Base-by-base conservation (phyloP, 2,797 vertebrate species). In the Sphenodon punctatus region DNA sequence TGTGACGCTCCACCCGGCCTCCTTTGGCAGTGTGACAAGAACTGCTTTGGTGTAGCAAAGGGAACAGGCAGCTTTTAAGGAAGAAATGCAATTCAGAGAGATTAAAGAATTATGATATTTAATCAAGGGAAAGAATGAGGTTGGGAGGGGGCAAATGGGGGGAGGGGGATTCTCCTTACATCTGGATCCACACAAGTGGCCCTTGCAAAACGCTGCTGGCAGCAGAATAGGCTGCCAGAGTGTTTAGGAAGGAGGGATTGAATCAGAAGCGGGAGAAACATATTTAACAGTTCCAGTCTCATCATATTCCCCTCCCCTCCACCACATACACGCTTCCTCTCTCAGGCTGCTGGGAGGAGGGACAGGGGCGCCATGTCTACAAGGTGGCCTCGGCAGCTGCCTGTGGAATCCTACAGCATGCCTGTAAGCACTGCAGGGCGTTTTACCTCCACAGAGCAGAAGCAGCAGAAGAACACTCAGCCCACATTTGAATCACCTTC, bases 1-100 rank as follows among this genome's bases (percentile, higher is more conserved):
- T 94, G 93, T 93, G 93, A 94, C 91, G 86, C 90, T 82, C 89
- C 86, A 90, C 93, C 80, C 90, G 78, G 92, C 93, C 93, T 93
- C 92, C 85, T 64, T 91, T 94, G 93, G 93, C 93, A 94, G 89
- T 69, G 43, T 93, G 92, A 93, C 92, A 94, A 84, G 90, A 94
- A 88, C 89, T 63, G 70, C 59, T 48, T 72, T 65, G 82, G 83
- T 76, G 84, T 85, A 87, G 88, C 39, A 39, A 86, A 86, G 55
- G 77, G 89, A 85, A 64, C 89, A 82, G 90, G 85, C 88, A 67
- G 89, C 92, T 91, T 72, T 80, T n/a, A 80, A 90, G 88, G 91
- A 84, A 90, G 87, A 75, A 90, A 67, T 87, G 89, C 85, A 71
- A 43, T 66, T 73, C 61, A 80, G 10, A 9, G 41, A 42, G 74